Conservation (phyloP, 2,113 vertebrate species). For the Oenanthe oenanthe region DNA sequence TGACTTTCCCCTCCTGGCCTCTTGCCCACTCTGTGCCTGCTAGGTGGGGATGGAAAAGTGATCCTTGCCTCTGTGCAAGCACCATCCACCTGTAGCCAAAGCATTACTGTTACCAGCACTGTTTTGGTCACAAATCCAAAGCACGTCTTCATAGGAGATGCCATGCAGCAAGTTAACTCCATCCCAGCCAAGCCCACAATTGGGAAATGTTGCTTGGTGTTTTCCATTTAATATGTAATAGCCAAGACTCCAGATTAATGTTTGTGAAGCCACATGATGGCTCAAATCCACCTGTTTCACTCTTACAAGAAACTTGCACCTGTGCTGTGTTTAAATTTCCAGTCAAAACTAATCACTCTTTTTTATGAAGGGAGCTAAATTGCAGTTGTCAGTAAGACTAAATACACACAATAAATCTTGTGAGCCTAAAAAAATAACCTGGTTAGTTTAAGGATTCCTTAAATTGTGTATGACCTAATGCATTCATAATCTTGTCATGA, state of each 20-base stretch:
- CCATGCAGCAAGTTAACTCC: background rate
- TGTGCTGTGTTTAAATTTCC: background rate
- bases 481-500: background rate
- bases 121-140: background rate
- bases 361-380: background rate
- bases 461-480: background rate
- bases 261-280: background rate
- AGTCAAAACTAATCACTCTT: background rate
- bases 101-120: background rate
- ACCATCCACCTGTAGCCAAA: background rate
- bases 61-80: background rate
- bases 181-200: background rate
- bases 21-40: background rate
- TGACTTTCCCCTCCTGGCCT: background rate
- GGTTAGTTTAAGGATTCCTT: background rate
- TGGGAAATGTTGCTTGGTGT: background rate
- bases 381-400: background rate
- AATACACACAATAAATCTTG: background rate
- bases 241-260: background rate
- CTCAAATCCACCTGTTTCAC: background rate
- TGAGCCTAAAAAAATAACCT: background rate
- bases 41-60: background rate
- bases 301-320: background rate
- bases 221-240: background rate
- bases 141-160: background rate